These are phyloP conservation scores for Protonemura montana DNA, from an alignment of 2,888 invertebrate genomes.

Conservation along the genomic window DNA sequence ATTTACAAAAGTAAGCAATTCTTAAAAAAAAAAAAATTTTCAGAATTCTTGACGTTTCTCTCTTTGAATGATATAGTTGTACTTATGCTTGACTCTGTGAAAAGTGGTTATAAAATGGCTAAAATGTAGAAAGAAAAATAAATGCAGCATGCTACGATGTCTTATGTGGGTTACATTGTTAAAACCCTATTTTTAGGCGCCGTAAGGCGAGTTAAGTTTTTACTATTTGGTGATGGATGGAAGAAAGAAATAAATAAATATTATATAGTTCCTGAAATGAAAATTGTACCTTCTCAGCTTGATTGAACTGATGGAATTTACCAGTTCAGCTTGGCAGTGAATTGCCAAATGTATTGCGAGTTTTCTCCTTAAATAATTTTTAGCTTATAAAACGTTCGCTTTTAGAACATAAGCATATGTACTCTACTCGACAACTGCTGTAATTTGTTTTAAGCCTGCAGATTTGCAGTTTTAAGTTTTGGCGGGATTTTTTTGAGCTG, in stretches of 20 bases:
- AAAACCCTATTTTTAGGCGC: background rate
- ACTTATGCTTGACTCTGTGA: background rate
- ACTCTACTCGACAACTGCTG: too few relatives aligned
- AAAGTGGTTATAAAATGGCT: background rate
- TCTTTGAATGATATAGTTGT: background rate
- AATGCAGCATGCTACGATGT: background rate
- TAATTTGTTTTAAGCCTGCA: too few relatives aligned
- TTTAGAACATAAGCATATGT: too few relatives aligned
- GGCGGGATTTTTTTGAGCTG: background rate
- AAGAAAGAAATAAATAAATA: background rate
- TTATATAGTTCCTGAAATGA: conserved; percentile 3
- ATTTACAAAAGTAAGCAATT: background rate
- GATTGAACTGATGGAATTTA: too few relatives aligned
- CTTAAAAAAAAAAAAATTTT: background rate
- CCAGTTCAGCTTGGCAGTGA: too few relatives aligned
- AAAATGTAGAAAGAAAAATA: background rate
- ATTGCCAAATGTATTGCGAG: too few relatives aligned
- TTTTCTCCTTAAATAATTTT: too few relatives aligned
- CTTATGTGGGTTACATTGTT: background rate
- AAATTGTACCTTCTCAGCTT: background rate
- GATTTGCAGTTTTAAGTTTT: too few relatives aligned
- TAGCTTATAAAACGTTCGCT: too few relatives aligned
- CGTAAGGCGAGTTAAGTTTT: background rate
- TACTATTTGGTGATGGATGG: background rate
- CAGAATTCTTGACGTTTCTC: background rate